Evolutionary conservation across 2,797 vertebrate genomes (phyloP).

Genomic region (Sorex maritimensis): DNA sequence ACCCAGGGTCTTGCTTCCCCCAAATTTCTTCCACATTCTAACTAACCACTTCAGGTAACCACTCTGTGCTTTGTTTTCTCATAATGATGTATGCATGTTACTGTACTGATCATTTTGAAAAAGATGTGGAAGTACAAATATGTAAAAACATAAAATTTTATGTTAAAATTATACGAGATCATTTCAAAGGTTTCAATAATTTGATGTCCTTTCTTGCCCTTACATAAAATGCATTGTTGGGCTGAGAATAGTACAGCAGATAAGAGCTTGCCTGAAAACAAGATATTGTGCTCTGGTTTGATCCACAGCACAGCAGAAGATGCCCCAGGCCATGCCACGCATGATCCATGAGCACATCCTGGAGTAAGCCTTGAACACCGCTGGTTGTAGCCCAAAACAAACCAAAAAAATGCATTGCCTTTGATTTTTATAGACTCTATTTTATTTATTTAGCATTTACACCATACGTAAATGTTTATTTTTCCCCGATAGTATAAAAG

Average conservation of each 20-base stretch:
- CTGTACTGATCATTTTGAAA: neutral
- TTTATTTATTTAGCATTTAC: neutral
- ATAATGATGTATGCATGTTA: neutral
- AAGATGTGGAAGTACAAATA: neutral
- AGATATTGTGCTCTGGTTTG: no score
- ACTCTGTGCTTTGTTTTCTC: conserved; percentile 29
- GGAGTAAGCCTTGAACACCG: no score
- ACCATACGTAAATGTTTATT: neutral
- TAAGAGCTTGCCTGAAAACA: no score
- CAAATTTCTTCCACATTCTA: neutral
- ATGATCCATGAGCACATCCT: no score
- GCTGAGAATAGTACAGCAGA: no score
- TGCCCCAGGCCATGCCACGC: no score
- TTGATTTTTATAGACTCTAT: no score
- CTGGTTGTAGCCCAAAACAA: no score
- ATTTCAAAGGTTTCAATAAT: conserved; percentile 34
- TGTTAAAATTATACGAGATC: neutral
- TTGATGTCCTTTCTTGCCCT: neutral
- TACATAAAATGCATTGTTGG: conserved; percentile 47
- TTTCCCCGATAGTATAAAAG: conserved; percentile 21
- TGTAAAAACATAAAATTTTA: neutral
- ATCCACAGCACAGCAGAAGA: no score
- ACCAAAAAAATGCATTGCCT: no score
- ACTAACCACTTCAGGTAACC: neutral
- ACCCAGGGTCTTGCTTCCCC: neutral